Base-by-base conservation (phyloP, 2,113 vertebrate species). In the Athene noctua region DNA sequence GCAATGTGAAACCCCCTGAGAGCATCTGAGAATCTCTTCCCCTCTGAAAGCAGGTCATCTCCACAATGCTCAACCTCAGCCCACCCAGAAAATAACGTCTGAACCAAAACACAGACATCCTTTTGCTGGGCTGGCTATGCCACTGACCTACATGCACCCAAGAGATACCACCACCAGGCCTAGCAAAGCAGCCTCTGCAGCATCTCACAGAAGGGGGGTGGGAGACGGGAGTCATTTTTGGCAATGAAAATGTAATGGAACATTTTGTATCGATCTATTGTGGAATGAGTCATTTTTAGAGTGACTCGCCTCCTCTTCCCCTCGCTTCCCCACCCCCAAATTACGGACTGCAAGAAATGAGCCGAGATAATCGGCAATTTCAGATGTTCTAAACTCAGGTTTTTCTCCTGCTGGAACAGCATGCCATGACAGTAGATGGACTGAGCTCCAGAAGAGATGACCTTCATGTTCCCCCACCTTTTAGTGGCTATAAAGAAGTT, bases 331-430 rank as follows among this genome's bases (percentile, higher is more conserved):
- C 91, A 71, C 86, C 66, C 61, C 58, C 66, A 95, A 94, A 95
- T 91, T 96, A 97, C 30, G 80, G 95, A 59, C 95, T 91, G 51
- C 67, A 95, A 97, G 70, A 95, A 95, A 95, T 54, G 29, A 94
- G 54, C 46, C 2, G 1, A 92, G 86, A 92, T 90, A 95, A 97
- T 73, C 58, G 84, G 66, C 86, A 89, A 97, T 92, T 96, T 95
- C 66, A 92, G 62, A 92, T 62, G 36, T 79, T 92, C 73, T 77
- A 57, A 91, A 75, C 44, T 91, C 90, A 59, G 19, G 23, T 81
- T 96, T 68, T 80, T 80, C 68, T 94, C 80, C n/a, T 92, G 51
- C 80, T 86, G 65, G 61, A 96, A 80, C 52, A 95, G 63, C 6
- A 1, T 63, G 51, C 65, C 36, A 1, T 1, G 1, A 65, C 40